Base-by-base conservation (phyloP, 2,888 invertebrate species). In the Eilema depressum region DNA sequence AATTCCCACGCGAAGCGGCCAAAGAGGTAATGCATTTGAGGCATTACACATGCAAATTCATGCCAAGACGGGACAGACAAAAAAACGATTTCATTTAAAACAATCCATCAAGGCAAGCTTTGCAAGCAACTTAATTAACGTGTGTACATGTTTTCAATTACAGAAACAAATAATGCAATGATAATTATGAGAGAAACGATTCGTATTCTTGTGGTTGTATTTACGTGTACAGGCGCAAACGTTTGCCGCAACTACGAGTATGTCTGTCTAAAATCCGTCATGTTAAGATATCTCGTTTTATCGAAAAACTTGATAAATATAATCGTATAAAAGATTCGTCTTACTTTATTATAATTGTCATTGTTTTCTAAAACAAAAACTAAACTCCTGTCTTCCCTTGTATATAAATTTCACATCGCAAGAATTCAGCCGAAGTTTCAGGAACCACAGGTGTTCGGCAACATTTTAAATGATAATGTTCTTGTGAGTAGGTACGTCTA, bases 41-140 rank as follows among this genome's bases (percentile, higher is more conserved):
- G 86, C 88, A 91, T 92, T 91, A 89, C 89, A 89, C 89, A 93
- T 93, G 93, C 91, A 92, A 90, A 93, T 92, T 83, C 90, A 91
- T 90, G 89, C 90, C 89, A 89, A 88, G 84, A 87, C 86, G 75
- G 81, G 79, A 86, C 85, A 85, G 76, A 86, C 84, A 89, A 89
- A 91, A 90, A 90, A 88, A 89, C 83, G 84, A 87, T 85, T 86
- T 83, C 85, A 91, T 90, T 90, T 86, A 88, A 87, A 88, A 90
- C 90, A 89, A 93, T 92, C 91, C 92, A 92, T 93, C 93, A 93
- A 86, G 80, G 71, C 83, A 84, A 85, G 87, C 89, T 91, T 91
- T 88, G 87, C 88, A 87, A 75, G 88, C 89, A 90, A 90, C 91
- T 93, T 92, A 91, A 93, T 94, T 93, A 94, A 90, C 89, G 85